Percentiles rank a stretch among this genome's conserved stretches.
Conservation (phyloP, 2,797 vertebrate genomes). For the Erethizon dorsatum region DNA sequence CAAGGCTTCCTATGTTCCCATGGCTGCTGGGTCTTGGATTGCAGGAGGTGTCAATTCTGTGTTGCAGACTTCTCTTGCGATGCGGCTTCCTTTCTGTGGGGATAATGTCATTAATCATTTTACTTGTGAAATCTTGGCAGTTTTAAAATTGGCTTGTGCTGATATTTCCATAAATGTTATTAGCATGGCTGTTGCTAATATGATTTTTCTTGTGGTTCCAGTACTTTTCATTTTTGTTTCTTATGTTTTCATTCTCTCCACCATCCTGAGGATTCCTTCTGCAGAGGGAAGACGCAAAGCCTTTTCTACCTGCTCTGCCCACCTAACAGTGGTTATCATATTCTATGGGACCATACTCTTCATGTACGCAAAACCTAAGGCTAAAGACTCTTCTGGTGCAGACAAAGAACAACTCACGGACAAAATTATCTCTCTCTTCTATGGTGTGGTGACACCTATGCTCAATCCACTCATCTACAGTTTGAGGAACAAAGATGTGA, state of each 20-base stretch:
- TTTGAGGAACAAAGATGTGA: constrained; percentile 79
- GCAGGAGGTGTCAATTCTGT: constrained; percentile 55
- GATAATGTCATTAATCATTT: constrained; percentile 70
- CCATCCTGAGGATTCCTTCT: constrained; percentile 73
- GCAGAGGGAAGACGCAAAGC: constrained; percentile 69
- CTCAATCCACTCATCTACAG: constrained; percentile 79
- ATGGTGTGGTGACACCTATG: constrained; percentile 73
- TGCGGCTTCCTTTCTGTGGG: constrained; percentile 66
- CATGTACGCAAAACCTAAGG: constrained; percentile 76
- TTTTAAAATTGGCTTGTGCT: constrained; percentile 77
- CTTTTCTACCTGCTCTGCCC: constrained; percentile 78
- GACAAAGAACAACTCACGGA: constrained; percentile 68
- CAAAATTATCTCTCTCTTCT: constrained; percentile 80
- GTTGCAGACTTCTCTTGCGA: constrained; percentile 61
- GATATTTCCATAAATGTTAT: constrained; percentile 67
- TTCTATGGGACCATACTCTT: constrained; percentile 79
- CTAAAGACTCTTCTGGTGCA: constrained; percentile 34
- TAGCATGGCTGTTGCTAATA: constrained; percentile 60
- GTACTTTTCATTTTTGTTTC: constrained; percentile 72
- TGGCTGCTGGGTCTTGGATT: constrained; percentile 66
- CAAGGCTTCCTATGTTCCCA: constrained; percentile 2
- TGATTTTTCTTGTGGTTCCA: constrained; percentile 73
- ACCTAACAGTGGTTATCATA: constrained; percentile 75
- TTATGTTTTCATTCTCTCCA: constrained; percentile 76
- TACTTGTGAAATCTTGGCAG: constrained; percentile 78